Evolutionary conservation across 53 echinoderm and acorn worm species (phyloP).

Genomic region (Pentamera pediparva): DNA sequence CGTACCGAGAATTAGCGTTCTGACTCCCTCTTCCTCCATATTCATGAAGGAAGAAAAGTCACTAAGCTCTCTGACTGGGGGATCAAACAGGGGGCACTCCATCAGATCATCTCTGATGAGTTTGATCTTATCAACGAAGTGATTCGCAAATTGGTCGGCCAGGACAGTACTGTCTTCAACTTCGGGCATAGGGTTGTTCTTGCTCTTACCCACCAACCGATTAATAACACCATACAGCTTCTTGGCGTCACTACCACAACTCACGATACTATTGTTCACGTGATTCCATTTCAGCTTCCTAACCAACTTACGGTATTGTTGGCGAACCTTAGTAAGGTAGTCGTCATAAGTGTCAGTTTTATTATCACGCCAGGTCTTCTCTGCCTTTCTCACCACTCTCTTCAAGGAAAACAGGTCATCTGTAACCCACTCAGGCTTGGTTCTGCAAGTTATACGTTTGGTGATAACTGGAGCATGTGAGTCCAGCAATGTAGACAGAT

Average conservation of each 20-base stretch:
- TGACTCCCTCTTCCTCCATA: neutral
- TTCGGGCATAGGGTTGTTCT: neutral
- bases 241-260: too few relatives aligned
- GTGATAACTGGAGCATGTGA: too few relatives aligned
- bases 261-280: neutral
- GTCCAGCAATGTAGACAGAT: too few relatives aligned
- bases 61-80: neutral
- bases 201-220: neutral
- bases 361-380: neutral
- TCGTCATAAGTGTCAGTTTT: neutral
- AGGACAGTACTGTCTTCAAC: neutral
- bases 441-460: neutral
- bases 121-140: too few relatives aligned
- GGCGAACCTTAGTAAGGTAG: neutral
- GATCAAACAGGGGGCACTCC: too few relatives aligned
- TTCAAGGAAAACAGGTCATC: neutral
- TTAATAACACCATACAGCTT: neutral
- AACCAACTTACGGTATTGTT: neutral
- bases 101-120: neutral
- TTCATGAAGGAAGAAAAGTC: neutral
- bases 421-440: neutral
- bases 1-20: neutral
- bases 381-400: neutral
- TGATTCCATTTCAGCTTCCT: neutral
- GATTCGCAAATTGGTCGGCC: neutral